These are phyloP conservation scores for Glomeris marginata DNA, from an alignment of 2,888 invertebrate species.

Conservation along the genomic window DNA sequence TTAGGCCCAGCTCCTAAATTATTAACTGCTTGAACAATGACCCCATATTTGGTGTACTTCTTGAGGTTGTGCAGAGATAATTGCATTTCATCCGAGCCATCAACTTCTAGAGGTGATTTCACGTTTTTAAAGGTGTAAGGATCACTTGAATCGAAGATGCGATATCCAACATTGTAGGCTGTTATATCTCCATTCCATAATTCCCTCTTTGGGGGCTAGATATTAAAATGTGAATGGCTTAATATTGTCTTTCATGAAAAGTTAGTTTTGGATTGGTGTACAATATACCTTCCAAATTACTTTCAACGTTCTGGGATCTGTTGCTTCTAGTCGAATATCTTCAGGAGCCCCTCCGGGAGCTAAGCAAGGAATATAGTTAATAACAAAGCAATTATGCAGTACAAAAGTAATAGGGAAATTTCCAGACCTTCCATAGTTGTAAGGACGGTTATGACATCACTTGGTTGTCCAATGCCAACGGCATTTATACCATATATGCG, in stretches of 20 bases:
- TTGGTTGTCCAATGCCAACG: constrained; percentile 52
- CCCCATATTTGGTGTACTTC: constrained; percentile 28
- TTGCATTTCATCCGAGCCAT: constrained; percentile 17
- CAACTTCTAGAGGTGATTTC: constrained; percentile 12
- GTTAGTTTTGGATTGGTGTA: too few relatives aligned
- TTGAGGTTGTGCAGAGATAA: constrained; percentile 32
- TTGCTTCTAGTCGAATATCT: constrained; percentile 25
- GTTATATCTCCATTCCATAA: constrained; percentile 56
- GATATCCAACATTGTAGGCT: constrained; percentile 57
- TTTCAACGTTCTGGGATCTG: constrained; percentile 26
- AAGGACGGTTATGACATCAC: constrained; percentile 38
- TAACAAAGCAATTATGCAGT: background rate
- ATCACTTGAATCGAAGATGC: constrained; percentile 21
- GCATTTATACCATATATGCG: constrained; percentile 53
- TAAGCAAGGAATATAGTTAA: constrained; percentile 2
- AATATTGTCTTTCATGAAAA: background rate
- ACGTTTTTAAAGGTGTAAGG: constrained; percentile 24
- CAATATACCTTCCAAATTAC: constrained; percentile 27
- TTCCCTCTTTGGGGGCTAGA: constrained; percentile 46
- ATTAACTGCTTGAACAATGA: constrained; percentile 29
- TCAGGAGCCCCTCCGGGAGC: constrained; percentile 21
- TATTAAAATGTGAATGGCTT: background rate
- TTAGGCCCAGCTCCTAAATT: constrained; percentile 27
- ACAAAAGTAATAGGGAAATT: background rate
- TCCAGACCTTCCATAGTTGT: constrained; percentile 14